Evolutionary conservation across 2,797 vertebrate genomes (phyloP).

Genomic region (Xyrichtys novacula): DNA sequence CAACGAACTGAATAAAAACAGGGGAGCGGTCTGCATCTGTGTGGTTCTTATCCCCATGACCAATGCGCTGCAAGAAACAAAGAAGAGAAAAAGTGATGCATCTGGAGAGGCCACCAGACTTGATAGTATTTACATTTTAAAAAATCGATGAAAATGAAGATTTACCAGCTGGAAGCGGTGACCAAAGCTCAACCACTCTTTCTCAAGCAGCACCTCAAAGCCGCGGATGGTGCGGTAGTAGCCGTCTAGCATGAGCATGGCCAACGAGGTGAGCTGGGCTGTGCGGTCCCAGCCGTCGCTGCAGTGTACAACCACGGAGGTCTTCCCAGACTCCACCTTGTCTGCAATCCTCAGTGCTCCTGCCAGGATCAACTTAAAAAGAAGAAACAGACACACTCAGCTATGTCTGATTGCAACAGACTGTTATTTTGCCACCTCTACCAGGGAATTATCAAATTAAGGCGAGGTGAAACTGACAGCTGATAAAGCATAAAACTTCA

Average conservation of each 20-base stretch:
- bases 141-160: not conserved
- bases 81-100: conserved; percentile 1
- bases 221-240: conserved; percentile 93
- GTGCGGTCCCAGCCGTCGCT: conserved; percentile 99
- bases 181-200: conserved; percentile 98
- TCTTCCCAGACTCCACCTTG: conserved; percentile 97
- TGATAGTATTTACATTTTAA: not conserved
- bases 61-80: conserved; percentile 88
- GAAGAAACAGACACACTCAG: conserved; percentile 2
- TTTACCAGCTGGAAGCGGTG: conserved; percentile 97
- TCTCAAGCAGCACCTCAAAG: conserved; percentile 95
- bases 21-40: conserved; percentile 96
- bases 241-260: conserved; percentile 96
- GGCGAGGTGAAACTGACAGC: no score
- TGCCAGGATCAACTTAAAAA: conserved; percentile 91
- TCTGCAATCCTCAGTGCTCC: conserved; percentile 96
- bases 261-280: conserved; percentile 92
- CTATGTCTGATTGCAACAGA: no score
- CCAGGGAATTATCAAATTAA: no score
- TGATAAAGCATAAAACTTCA: no score
- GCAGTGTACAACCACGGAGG: conserved; percentile 96
- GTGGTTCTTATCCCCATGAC: conserved; percentile 97
- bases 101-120: not conserved
- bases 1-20: conserved; percentile 97
- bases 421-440: no score